Conservation (phyloP, 2,113 vertebrate species). For the Sorex araneus region DNA sequence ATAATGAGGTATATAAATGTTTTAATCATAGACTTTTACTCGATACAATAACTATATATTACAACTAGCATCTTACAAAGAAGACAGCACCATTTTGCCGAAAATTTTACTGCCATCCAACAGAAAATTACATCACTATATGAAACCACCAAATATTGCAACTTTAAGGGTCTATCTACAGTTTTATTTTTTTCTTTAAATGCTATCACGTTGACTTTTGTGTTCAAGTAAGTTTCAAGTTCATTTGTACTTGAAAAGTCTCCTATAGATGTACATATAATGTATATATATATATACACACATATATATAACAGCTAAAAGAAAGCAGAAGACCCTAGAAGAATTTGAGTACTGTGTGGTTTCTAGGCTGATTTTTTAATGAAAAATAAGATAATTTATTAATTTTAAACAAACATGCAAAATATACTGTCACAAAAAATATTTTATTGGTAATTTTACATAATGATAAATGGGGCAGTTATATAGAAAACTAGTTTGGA, state of each 20-base stretch:
- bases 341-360: slow-evolving; percentile 74
- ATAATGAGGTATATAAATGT: slow-evolving; percentile 91
- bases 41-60: slow-evolving; percentile 91
- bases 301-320: slow-evolving; percentile 76
- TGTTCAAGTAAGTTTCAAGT: slow-evolving; percentile 83
- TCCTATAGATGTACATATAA: slow-evolving; percentile 28
- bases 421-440: slow-evolving; percentile 93
- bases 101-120: slow-evolving; percentile 89
- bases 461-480: slow-evolving; percentile 87
- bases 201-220: slow-evolving; percentile 78
- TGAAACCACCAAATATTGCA: slow-evolving; percentile 90
- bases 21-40: slow-evolving; percentile 92
- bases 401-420: slow-evolving; percentile 91
- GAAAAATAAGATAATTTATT: slow-evolving; percentile 86
- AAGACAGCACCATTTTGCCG: slow-evolving; percentile 89
- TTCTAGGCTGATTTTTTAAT: slow-evolving; percentile 79
- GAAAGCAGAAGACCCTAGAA: slow-evolving; percentile 73
- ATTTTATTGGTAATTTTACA: slow-evolving; percentile 92
- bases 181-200: slow-evolving; percentile 80
- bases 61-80: slow-evolving; percentile 92
- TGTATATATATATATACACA: slow-evolving; percentile 61
- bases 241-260: slow-evolving; percentile 81
- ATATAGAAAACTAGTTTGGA: too few relatives aligned
- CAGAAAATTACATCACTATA: slow-evolving; percentile 90
- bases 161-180: slow-evolving; percentile 88